Base-by-base conservation (phyloP, 2,113 vertebrate genomes). In the Odocoileus hemionus region DNA sequence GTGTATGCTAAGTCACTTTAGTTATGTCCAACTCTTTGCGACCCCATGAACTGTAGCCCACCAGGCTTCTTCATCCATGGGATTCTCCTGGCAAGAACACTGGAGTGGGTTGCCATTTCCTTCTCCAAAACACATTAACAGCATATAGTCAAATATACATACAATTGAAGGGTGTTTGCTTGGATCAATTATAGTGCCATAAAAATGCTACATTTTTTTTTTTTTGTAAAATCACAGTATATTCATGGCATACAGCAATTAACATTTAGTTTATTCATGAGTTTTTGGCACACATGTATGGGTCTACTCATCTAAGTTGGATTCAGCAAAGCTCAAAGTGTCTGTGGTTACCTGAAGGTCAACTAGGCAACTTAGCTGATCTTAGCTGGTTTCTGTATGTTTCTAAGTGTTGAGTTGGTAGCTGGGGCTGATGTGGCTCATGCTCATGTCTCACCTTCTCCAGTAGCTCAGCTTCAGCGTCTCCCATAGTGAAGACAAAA, bases 1-100 rank as follows among this genome's bases (percentile, higher is more conserved):
- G 0, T 36, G n/a, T 0, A 0, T 70, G 64, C 64, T 70, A 11
- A 21, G n/a, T 70, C 64, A 70, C 64, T 70, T 70, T 36, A 36
- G n/a, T 70, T 1, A 0, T 70, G n/a, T 36, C 64, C n/a, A 33
- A 21, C n/a, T 36, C 4, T 70, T 70, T 70, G 17, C n/a, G n/a
- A 70, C 33, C 64, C 33, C 64, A 21, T 36, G n/a, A 36, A 70
- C 64, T 0, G 0, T 36, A 36, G 64, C 17, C 64, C 64, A 70
- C 4, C 30, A 36, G n/a, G 64, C 17, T 70, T 36, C 8, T 70
- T 17, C 64, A 70, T 21, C n/a, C 64, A 36, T 70, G 9, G 17
- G 64, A 70, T 70, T 70, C 64, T 67, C n/a, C n/a, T 4, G 1
- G 64, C 4, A 70, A 36, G 64, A 70, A 70, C n/a, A 70, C 64